phyloP scores from a whole-genome alignment of 1,140 invertebrate genomes.

The Acyrthosiphon pisum region DNA sequence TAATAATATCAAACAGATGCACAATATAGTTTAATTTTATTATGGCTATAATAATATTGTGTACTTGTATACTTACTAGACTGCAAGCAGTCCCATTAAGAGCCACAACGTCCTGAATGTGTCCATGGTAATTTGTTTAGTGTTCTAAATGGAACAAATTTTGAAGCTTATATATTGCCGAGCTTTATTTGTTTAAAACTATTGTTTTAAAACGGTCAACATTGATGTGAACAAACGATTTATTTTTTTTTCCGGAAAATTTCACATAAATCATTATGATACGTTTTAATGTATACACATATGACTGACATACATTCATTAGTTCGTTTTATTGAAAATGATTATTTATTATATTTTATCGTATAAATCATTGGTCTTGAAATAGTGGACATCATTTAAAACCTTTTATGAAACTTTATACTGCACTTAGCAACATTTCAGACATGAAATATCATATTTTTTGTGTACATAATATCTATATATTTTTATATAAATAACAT shows the following conservation, averaged over 20 bases:
- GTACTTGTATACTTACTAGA: constrained; percentile 44
- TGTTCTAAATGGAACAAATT: neutral
- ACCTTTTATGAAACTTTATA: constrained; percentile 17
- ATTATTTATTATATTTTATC: constrained; percentile 22
- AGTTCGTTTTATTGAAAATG: neutral
- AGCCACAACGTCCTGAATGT: constrained; percentile 32
- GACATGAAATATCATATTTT: neutral
- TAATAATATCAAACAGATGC: neutral
- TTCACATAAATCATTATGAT: constrained; percentile 33
- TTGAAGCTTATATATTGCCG: constrained; percentile 28
- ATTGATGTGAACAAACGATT: neutral
- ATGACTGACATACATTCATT: neutral
- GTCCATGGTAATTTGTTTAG: constrained; percentile 19
- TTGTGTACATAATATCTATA: neutral
- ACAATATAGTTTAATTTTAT: neutral
- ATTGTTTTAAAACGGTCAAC: constrained; percentile 42
- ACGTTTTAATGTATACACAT: constrained; percentile 1
- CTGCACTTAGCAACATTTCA: neutral
- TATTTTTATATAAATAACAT: neutral
- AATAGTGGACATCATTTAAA: neutral
- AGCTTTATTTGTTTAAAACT: constrained; percentile 10
- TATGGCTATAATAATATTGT: neutral
- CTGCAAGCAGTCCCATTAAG: constrained; percentile 39
- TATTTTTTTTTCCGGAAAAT: neutral
- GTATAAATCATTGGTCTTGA: constrained; percentile 22